Evolutionary conservation across 1,140 invertebrate species (phyloP), one percentile per base, ranked within the genome.

Genomic region (Polypedilum pembai): DNA sequence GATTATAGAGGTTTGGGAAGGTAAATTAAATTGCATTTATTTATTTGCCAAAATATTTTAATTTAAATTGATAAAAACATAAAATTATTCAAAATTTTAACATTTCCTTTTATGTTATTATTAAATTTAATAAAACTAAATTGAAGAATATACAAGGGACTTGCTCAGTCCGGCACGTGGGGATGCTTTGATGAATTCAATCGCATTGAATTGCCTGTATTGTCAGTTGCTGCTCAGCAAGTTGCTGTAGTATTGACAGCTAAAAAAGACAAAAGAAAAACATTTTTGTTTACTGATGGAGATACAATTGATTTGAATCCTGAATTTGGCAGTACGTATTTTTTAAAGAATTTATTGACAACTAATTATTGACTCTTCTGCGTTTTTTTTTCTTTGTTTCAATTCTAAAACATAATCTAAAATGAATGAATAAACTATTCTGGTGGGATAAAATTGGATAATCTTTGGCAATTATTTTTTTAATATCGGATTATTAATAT

Each of bases 141-240:
- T 66, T 24, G 7, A 40, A 45, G 94, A 75, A 96, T 96, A 78
- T 96, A 92, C 76, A 90, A 89, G 88, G 94, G 95, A 72, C 81
- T 98, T 12, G 93, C 95, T 0, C 96, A 98, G 82, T 97, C 95
- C 24, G 96, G 96, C 5, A 92, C 94, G 0, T 98, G 95, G 65
- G 65, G 40, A 7, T 98, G 95, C 80, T 97, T 97, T 81, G 95
- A 96, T 79, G 96, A 98, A 81, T 98, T 98, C 82, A 98, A 98
- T 80, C 87, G 96, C 65, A 98, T 98, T 74, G 94, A 98, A 81
- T 83, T 98, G 33, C 95, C 96, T 0, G 96, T 97, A 5, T 81
- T 98, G 2, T 98, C 96, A 0, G 96, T 98, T 1, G 96, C 96
- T 8, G 95, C 96, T 17, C 96, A 98, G 83, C 96, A 98, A 83